Evolutionary conservation across 2,797 vertebrate genomes (phyloP).

Genomic region (Spea hammondii): DNA sequence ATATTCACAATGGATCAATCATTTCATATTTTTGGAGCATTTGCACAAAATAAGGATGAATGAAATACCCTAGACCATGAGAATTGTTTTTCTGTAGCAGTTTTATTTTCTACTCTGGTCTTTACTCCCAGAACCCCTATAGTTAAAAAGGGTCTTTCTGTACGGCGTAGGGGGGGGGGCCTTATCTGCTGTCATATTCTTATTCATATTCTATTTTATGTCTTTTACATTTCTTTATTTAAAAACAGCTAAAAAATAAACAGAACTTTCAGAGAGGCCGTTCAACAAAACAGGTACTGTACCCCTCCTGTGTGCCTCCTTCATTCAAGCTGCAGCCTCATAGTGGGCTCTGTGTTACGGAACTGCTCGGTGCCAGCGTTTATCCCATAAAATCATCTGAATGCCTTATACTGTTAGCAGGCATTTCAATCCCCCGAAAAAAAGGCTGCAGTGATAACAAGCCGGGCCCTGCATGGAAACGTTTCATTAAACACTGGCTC

Average conservation of each 20-base stretch:
- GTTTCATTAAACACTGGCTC: slow-evolving; percentile 59
- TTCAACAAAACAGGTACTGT: slow-evolving; percentile 41
- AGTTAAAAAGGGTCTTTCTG: no score
- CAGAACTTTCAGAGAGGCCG: slow-evolving; percentile 41
- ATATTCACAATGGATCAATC: no score
- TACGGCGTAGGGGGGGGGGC: neutral
- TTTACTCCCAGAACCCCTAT: no score
- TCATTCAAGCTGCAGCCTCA: slow-evolving; percentile 21
- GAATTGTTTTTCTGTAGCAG: no score
- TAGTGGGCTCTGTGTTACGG: slow-evolving; percentile 47
- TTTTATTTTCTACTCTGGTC: no score
- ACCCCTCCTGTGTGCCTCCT: slow-evolving; percentile 3
- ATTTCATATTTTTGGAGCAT: no score
- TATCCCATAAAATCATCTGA: slow-evolving; percentile 57
- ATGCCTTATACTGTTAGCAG: slow-evolving; percentile 51
- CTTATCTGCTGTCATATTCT: slow-evolving; percentile 2
- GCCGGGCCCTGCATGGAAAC: slow-evolving; percentile 52
- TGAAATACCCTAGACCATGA: no score
- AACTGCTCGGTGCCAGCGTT: slow-evolving; percentile 35
- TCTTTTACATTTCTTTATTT: slow-evolving; percentile 20
- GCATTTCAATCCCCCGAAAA: slow-evolving; percentile 41
- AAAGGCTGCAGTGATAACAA: slow-evolving; percentile 23
- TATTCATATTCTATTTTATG: neutral
- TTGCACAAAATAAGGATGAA: no score
- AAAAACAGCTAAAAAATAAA: slow-evolving; percentile 35